Conservation (phyloP, 2,113 vertebrate genomes). For the Myiopsitta monachus region DNA sequence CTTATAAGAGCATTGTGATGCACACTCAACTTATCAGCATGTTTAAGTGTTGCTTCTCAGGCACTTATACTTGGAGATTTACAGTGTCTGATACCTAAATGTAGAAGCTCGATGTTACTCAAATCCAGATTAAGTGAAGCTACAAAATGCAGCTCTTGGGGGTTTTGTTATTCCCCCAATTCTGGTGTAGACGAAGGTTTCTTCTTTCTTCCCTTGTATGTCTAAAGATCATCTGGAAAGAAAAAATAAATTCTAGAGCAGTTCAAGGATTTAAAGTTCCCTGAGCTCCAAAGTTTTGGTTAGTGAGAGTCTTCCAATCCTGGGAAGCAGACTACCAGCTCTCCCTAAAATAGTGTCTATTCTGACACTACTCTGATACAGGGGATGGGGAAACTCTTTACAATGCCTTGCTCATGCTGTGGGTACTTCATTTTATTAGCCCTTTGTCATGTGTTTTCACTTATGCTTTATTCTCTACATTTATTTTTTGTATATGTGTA, state of each 20-base stretch:
- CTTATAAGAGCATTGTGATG: background rate
- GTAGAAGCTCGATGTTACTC: background rate
- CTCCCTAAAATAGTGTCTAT: background rate
- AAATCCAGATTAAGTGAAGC: background rate
- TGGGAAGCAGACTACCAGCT: background rate
- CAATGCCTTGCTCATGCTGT: background rate
- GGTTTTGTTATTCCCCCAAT: background rate
- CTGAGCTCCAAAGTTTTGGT: background rate
- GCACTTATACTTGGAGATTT: background rate
- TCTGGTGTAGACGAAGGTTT: background rate
- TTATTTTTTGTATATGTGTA: background rate
- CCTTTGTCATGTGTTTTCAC: background rate
- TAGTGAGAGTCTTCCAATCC: background rate
- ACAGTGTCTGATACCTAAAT: background rate
- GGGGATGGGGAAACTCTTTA: background rate
- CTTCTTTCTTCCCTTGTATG: background rate
- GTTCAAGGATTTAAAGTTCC: background rate
- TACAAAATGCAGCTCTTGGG: background rate
- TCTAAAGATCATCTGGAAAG: background rate
- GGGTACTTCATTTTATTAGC: background rate
- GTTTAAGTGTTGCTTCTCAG: background rate
- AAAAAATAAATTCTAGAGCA: background rate
- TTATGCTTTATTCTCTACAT: constrained; percentile 11
- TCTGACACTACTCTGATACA: background rate
- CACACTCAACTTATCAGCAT: background rate